phyloP scores from a whole-genome alignment of 2,113 vertebrate species.

The Dolichotis patagonum region DNA sequence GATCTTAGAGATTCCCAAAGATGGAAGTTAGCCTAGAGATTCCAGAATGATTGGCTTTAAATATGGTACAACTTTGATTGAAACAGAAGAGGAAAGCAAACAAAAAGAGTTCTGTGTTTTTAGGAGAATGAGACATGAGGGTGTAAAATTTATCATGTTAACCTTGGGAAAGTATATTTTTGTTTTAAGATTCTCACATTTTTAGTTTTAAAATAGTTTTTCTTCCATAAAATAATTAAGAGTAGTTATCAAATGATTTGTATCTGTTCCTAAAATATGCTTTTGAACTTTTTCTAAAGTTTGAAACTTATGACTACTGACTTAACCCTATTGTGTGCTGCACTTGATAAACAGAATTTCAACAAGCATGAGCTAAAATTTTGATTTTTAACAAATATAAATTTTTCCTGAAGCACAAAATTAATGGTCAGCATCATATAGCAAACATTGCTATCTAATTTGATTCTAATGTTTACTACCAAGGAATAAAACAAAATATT shows the following conservation, averaged over 20 bases:
- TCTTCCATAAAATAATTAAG: not conserved
- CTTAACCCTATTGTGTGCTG: not conserved
- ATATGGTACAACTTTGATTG: not conserved
- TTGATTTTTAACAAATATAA: not conserved
- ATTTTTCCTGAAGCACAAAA: constrained; percentile 10
- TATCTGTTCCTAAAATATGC: not conserved
- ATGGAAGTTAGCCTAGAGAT: not conserved
- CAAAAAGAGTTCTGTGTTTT: not conserved
- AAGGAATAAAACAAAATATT: not conserved
- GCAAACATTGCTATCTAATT: not conserved
- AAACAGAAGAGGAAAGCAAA: not conserved
- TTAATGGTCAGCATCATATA: not conserved
- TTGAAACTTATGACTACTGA: not conserved
- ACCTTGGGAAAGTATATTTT: not conserved
- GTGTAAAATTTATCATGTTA: not conserved
- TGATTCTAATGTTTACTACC: not conserved
- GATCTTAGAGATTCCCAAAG: not conserved
- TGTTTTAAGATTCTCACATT: not conserved
- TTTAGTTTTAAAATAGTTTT: not conserved
- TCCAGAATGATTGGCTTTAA: not conserved
- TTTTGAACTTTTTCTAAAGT: constrained; percentile 15
- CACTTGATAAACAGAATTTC: not conserved
- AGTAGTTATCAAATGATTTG: not conserved
- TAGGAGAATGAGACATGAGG: not conserved
- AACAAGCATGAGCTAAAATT: not conserved